Evolutionary conservation across 2,113 vertebrate genomes (phyloP).

Genomic region (Antechinus stuartii): DNA sequence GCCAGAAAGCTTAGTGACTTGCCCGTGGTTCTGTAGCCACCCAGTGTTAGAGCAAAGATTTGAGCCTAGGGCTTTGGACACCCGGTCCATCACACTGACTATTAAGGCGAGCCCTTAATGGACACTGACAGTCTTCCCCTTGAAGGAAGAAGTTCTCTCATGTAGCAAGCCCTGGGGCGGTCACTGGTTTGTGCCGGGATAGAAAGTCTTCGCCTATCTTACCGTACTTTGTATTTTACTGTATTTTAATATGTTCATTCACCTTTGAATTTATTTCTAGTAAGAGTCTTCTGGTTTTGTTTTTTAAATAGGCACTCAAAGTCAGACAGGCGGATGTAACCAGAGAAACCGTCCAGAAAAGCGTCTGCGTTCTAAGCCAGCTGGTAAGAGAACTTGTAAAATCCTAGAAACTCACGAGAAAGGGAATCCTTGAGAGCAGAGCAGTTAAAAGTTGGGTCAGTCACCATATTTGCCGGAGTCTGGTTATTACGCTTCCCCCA

Average conservation of each 20-base stretch:
- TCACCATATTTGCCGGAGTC: neutral
- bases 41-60: neutral
- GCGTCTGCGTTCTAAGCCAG: slow-evolving; percentile 97
- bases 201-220: no score
- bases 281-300: slow-evolving; percentile 53
- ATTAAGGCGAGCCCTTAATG: no score
- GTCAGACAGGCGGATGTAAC: slow-evolving; percentile 97
- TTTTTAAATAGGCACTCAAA: slow-evolving; percentile 90
- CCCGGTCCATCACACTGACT: neutral
- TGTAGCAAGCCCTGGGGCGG: no score
- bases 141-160: no score
- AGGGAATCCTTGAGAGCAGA: slow-evolving; percentile 7
- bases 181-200: no score
- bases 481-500: neutral
- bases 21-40: neutral
- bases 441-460: slow-evolving; percentile 12
- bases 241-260: slow-evolving; percentile 30
- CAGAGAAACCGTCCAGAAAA: slow-evolving; percentile 98
- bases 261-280: slow-evolving; percentile 57
- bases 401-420: neutral
- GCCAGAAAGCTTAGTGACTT: neutral
- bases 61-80: neutral
- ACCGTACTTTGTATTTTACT: neutral
- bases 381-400: slow-evolving; percentile 91
- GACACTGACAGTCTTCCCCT: no score